A percentile compares a stretch with the other conserved stretches of the same genome.
phyloP scores from a whole-genome alignment of 2,113 vertebrate species.

The Microcebus jonahi region DNA sequence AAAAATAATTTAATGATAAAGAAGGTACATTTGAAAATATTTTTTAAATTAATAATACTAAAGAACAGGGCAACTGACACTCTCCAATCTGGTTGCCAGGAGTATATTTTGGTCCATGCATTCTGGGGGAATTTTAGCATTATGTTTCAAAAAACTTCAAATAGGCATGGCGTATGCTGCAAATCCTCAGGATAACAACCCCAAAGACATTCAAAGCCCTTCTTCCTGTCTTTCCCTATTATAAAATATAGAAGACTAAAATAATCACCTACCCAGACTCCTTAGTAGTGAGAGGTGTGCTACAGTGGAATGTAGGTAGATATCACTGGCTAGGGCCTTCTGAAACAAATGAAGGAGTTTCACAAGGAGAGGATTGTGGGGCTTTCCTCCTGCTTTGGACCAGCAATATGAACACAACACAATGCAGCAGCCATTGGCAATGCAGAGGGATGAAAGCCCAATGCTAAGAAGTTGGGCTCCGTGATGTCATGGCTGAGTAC shows the following conservation, averaged over 20 bases:
- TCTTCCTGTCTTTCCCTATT: not conserved
- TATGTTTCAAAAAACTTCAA: not conserved
- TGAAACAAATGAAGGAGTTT: not conserved
- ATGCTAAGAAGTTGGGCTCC: not conserved
- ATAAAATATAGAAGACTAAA: not conserved
- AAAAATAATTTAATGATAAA: not conserved
- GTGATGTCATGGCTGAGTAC: not conserved
- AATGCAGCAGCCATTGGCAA: not conserved
- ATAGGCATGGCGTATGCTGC: not conserved
- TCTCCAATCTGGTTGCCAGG: not conserved
- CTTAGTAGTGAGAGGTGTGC: not conserved
- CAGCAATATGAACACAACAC: not conserved
- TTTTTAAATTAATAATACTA: not conserved
- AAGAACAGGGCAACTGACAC: not conserved
- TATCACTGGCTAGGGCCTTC: not conserved
- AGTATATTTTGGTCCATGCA: not conserved
- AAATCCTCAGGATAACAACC: not conserved
- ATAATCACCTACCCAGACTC: not conserved
- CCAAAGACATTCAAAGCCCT: not conserved
- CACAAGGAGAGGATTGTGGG: not conserved
- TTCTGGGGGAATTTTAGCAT: not conserved
- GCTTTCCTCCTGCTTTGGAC: not conserved
- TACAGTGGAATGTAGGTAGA: not conserved
- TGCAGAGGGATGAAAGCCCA: not conserved
- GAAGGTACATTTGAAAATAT: not conserved